A percentile compares a stretch with the other conserved stretches of the same genome.
Evolutionary conservation across 2,888 invertebrate species (phyloP).

Genomic region (Hemaris fuciformis): DNA sequence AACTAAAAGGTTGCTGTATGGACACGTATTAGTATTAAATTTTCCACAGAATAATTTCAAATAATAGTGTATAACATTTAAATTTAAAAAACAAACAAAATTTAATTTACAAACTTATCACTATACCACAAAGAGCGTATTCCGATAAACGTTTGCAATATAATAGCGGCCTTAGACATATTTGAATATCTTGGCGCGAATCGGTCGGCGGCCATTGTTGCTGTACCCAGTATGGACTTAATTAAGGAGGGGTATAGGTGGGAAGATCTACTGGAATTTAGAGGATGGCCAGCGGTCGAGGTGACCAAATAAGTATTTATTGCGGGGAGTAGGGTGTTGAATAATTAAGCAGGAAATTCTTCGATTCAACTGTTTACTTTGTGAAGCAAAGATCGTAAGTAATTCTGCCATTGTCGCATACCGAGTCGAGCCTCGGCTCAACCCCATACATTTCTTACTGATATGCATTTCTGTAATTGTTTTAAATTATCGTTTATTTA

Average conservation of each 20-base stretch:
- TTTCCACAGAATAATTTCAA: not conserved
- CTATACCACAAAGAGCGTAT: constrained; percentile 6
- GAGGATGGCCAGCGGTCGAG: constrained; percentile 43
- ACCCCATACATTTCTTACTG: not conserved
- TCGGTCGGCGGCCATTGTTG: constrained; percentile 74
- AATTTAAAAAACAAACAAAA: not conserved
- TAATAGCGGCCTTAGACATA: constrained; percentile 76
- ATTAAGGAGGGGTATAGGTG: constrained; percentile 74
- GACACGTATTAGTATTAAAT: not conserved
- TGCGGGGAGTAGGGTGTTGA: constrained; percentile 13
- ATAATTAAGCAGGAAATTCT: constrained; percentile 15
- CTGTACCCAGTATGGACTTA: constrained; percentile 79
- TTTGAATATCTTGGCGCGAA: constrained; percentile 79
- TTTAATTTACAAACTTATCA: not conserved
- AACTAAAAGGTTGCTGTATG: not conserved
- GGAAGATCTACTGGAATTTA: constrained; percentile 74
- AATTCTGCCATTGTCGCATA: constrained; percentile 8
- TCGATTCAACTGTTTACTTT: constrained; percentile 11
- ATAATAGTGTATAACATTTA: not conserved
- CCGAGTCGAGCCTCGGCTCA: not conserved
- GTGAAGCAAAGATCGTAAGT: constrained; percentile 1
- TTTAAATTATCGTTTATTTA: not conserved
- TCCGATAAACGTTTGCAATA: constrained; percentile 65
- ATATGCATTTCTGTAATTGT: constrained; percentile 7
- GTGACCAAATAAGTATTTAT: constrained; percentile 21